These are phyloP conservation scores for Pyrrhosoma nymphula DNA, from an alignment of 2,888 invertebrate species.

Conservation along the genomic window DNA sequence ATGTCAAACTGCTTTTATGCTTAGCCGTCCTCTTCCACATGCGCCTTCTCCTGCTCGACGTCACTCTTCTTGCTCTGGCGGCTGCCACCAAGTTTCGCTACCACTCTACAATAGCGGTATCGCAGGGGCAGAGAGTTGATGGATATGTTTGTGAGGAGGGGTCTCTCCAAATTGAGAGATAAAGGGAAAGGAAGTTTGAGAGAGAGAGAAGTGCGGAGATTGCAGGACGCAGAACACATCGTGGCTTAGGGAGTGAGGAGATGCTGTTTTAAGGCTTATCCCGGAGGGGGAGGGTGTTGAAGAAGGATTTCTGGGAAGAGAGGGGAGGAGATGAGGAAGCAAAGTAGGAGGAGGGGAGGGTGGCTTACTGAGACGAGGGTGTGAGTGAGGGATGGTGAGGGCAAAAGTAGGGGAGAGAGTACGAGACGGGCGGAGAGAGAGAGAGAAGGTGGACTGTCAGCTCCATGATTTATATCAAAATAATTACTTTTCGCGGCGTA, in stretches of 20 bases:
- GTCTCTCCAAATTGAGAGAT: not conserved
- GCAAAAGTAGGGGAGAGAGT: conserved; percentile 50
- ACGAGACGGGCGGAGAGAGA: conserved; percentile 61
- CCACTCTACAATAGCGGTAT: too few species aligned
- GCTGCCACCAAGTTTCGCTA: too few species aligned
- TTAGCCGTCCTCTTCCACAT: too few species aligned
- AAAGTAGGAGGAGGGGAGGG: not conserved
- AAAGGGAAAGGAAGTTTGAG: not conserved
- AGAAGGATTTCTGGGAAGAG: not conserved
- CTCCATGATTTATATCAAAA: conserved; percentile 77
- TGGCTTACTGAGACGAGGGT: not conserved
- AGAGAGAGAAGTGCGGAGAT: not conserved
- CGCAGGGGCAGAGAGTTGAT: too few species aligned
- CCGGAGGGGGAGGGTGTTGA: not conserved
- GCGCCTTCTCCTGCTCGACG: too few species aligned
- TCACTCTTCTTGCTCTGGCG: too few species aligned
- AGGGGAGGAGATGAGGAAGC: not conserved
- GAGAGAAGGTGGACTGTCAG: conserved; percentile 73
- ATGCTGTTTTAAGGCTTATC: conserved; percentile 51
- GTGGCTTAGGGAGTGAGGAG: conserved; percentile 16
- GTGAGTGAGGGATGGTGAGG: conserved; percentile 34
- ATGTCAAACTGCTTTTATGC: too few species aligned
- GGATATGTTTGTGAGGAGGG: too few species aligned
- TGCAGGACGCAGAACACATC: not conserved
- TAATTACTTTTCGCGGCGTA: conserved; percentile 76